phyloP scores from a whole-genome alignment of 37 sponge, comb jelly and placozoan genomes.

The Oopsacas minuta region DNA sequence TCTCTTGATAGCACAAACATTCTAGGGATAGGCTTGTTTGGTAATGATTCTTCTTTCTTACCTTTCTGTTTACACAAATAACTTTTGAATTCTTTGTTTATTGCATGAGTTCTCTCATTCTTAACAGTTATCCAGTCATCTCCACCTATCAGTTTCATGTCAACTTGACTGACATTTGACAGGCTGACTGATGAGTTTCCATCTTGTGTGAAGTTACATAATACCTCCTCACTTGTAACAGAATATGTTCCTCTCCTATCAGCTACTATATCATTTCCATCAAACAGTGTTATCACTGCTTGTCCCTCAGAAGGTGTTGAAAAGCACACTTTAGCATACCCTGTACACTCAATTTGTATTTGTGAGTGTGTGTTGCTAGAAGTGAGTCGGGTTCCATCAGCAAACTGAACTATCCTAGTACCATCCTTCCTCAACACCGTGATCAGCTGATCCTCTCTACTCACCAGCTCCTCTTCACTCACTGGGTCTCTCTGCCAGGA shows the following conservation, averaged over 20 bases:
- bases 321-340: conserved; percentile 58
- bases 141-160: neutral
- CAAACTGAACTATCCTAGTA: conserved; percentile 45
- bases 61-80: neutral
- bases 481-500: neutral
- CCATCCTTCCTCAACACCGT: conserved; percentile 47
- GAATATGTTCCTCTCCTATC: neutral
- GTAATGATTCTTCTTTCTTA: neutral
- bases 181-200: neutral
- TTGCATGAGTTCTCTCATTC: neutral
- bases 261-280: neutral
- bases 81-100: neutral
- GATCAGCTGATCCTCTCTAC: conserved; percentile 56
- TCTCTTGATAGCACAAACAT: conserved; percentile 3
- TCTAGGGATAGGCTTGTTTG: neutral
- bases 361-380: neutral
- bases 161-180: neutral
- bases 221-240: neutral
- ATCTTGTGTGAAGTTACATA: neutral
- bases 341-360: conserved; percentile 40
- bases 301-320: neutral
- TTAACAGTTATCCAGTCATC: neutral
- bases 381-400: conserved; percentile 82
- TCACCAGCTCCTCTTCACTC: conserved; percentile 44
- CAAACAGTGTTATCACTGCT: neutral